Conservation (phyloP, 2,888 invertebrate species). For the Pristionchus japonicus region DNA sequence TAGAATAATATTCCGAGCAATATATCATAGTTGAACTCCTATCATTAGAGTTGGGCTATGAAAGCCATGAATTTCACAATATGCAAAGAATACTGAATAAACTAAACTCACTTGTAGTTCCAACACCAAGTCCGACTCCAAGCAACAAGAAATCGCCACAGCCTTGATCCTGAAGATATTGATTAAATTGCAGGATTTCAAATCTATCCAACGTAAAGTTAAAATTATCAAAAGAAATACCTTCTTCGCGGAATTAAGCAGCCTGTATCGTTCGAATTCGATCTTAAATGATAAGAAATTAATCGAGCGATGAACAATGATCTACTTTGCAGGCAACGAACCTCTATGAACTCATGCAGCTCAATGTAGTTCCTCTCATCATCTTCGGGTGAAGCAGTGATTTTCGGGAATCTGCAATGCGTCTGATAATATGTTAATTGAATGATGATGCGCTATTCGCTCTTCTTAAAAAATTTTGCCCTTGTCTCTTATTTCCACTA, state of each 20-base stretch:
- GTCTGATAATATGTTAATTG: too few relatives aligned
- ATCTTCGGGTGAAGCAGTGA: conserved; percentile 62
- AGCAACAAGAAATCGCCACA: conserved; percentile 72
- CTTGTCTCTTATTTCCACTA: not conserved
- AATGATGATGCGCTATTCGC: too few relatives aligned
- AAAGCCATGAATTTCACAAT: too few relatives aligned
- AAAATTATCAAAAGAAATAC: conserved; percentile 23
- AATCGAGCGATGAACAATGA: not conserved
- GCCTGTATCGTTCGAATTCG: conserved; percentile 72
- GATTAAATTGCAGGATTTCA: not conserved
- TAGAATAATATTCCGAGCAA: not conserved
- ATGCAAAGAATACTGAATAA: too few relatives aligned
- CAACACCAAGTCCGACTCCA: conserved; percentile 67
- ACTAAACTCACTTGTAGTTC: conserved; percentile 50
- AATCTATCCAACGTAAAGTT: conserved; percentile 48
- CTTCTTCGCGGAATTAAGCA: conserved; percentile 70
- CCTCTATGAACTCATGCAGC: conserved; percentile 73
- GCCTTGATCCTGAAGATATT: conserved; percentile 55
- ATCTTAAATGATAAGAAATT: conserved; percentile 61
- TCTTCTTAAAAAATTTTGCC: too few relatives aligned
- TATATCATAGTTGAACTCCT: too few relatives aligned
- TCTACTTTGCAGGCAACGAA: too few relatives aligned
- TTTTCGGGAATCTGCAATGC: conserved; percentile 61
- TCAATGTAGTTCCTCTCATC: conserved; percentile 62
- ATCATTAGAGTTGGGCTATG: too few relatives aligned